phyloP scores from a whole-genome alignment of 2,888 invertebrate genomes.

The Spialia ferax region DNA sequence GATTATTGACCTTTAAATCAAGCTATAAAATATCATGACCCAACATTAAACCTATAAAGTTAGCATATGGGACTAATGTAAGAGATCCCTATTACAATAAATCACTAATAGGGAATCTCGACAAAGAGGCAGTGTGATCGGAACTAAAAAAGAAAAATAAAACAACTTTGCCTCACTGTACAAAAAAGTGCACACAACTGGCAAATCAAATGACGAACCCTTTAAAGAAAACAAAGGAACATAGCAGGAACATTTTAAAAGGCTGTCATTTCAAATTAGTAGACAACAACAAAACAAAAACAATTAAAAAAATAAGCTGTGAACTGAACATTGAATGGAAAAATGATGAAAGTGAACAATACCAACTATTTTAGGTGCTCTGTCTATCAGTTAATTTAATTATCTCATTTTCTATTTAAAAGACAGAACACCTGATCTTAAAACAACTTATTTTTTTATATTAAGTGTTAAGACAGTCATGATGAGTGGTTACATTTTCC shows the following conservation, averaged over 20 bases:
- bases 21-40: slow-evolving; percentile 16
- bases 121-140: slow-evolving; percentile 53
- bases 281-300: slow-evolving; percentile 57
- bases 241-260: slow-evolving; percentile 24
- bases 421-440: slow-evolving; percentile 62
- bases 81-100: slow-evolving; percentile 59
- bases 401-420: slow-evolving; percentile 42
- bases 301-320: slow-evolving; percentile 82
- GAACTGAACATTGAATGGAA: slow-evolving; percentile 61
- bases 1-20: too few relatives aligned
- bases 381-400: slow-evolving; percentile 11
- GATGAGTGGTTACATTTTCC: slow-evolving; percentile 57
- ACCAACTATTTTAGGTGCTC: slow-evolving; percentile 21
- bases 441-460: slow-evolving; percentile 80
- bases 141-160: slow-evolving; percentile 29
- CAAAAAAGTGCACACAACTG: slow-evolving; percentile 51
- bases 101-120: slow-evolving; percentile 59
- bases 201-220: slow-evolving; percentile 47
- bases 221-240: slow-evolving; percentile 26
- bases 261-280: slow-evolving; percentile 56
- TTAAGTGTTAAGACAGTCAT: slow-evolving; percentile 66
- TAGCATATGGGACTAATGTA: slow-evolving; percentile 55
- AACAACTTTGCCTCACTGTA: slow-evolving; percentile 48
- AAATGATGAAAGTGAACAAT: slow-evolving; percentile 50
- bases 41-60: slow-evolving; percentile 56